Percentiles rank a stretch among this genome's conserved stretches.
These are phyloP conservation scores for Excalfactoria chinensis DNA, from an alignment of 2,113 vertebrate species.

Conservation along the genomic window DNA sequence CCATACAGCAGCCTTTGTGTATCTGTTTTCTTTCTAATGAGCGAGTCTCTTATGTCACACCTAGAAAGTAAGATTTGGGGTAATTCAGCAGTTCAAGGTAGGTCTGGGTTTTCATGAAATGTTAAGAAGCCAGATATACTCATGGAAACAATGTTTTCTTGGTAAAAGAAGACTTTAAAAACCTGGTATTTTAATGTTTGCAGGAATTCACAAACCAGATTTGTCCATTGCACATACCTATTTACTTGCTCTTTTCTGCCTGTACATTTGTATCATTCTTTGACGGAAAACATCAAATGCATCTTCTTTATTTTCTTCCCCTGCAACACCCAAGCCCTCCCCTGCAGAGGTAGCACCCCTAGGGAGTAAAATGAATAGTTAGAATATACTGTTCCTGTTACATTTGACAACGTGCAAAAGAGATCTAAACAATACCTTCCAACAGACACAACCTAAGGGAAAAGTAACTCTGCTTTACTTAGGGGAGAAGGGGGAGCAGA, in stretches of 20 bases:
- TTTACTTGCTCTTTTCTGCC: slow-evolving; percentile 79
- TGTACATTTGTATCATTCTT: slow-evolving; percentile 86
- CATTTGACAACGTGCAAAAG: slow-evolving; percentile 14
- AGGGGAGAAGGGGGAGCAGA: background rate
- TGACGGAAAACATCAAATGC: slow-evolving; percentile 83
- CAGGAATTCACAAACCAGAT: background rate
- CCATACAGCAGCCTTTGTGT: slow-evolving; percentile 22
- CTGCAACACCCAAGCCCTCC: slow-evolving; percentile 80
- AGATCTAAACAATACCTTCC: background rate
- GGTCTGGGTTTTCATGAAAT: background rate
- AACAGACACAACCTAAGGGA: background rate
- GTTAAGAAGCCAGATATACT: background rate
- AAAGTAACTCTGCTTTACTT: background rate
- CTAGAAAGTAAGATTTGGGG: slow-evolving; percentile 41
- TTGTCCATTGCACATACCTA: slow-evolving; percentile 72
- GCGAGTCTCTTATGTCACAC: slow-evolving; percentile 26
- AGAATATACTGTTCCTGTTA: slow-evolving; percentile 25
- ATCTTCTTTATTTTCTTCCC: slow-evolving; percentile 76
- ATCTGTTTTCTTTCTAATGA: slow-evolving; percentile 15
- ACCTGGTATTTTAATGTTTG: background rate
- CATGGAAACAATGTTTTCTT: background rate
- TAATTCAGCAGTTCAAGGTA: background rate
- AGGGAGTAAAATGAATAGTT: slow-evolving; percentile 63
- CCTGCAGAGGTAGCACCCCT: slow-evolving; percentile 81
- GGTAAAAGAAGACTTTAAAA: background rate